Base-by-base conservation (phyloP, 2,888 invertebrate species). In the Adelognathus sp. region DNA sequence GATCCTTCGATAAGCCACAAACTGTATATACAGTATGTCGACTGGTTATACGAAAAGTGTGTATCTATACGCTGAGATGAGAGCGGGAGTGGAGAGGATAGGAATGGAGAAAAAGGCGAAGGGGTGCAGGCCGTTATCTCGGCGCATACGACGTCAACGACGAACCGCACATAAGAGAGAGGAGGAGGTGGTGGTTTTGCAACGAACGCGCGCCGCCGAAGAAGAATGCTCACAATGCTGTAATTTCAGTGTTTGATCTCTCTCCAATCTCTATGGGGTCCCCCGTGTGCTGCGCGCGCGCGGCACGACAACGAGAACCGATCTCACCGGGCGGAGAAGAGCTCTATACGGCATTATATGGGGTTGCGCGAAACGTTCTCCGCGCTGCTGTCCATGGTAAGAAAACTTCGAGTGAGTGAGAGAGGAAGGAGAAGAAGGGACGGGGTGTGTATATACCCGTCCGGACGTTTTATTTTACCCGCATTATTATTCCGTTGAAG, bases 401-500 rank as follows among this genome's bases (percentile, higher is more conserved):
- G 56, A 41, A 16, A 41, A n/a, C 39, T n/a, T 14, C 39, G 14
- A 41, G 52, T 29, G 56, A 58, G 71, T 50, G 50, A 39, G 36
- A 58, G 46, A 16, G 46, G 50, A 50, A 60, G 18, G 56, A 39
- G 64, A 79, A 72, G 74, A 61, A 64, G 63, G 74, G 70, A 79
- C 75, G 78, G 74, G 71, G 78, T 67, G 76, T 78, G 27, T 54
- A 67, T 54, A 67, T 67, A 36, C 21, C 66, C 66, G 82, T 64
- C 63, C 54, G 54, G 52, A 76, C 86, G 88, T 90, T 90, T 90
- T 91, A 90, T 90, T 91, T 89, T 86, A 89, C 88, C 88, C 89
- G 89, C 90, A 90, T 91, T 91, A 90, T 90, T 90, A 90, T 91
- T 90, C 90, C 87, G 90, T 91, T 91, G 89, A 86, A 90, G 90